Evolutionary conservation across 2,113 vertebrate genomes (phyloP), one percentile per base, ranked within the genome.

Genomic region (Rhombomys opimus): DNA sequence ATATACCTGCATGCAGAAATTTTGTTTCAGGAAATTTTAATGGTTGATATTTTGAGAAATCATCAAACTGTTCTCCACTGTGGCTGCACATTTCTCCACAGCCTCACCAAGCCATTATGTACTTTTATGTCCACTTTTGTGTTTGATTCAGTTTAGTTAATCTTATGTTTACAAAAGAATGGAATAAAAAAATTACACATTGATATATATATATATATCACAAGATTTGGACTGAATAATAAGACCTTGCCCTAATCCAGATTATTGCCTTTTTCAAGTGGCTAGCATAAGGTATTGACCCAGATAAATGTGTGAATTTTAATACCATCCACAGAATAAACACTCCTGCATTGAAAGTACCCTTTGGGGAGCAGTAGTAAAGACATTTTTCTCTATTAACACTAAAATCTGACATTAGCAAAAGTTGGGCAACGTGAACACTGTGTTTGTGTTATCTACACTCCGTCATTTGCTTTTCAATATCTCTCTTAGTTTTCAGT

Each of bases 391-490:
- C 63, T 72, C 91, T 73, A 63, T 23, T 88, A 87, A 84, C 11
- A 94, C 87, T 94, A 46, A 92, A 96, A 95, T 50, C 57, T 90
- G 50, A 76, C 50, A 97, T 96, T 75, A 95, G 92, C 78, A 96
- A 97, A 97, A 97, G 81, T n/a, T 95, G 59, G 93, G 88, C 93
- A 73, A 85, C 14, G 5, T 25, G 50, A 92, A 17, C 3, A 85
- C 30, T 89, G 89, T 57, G 90, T 93, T 93, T 89, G 63, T 72
- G 20, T 84, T 96, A 90, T 96, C 93, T 96, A 91, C 12, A 68
- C 59, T 52, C 72, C 97, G 76, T 95, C 80, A 93, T 96, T 93
- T 95, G 65, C 87, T 97, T 97, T 96, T 91, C 41, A 41, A 6
- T 92, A 95, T 86, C 77, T 67, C 77, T 67, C 72, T 97, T 67